Evolutionary conservation across 2,797 vertebrate genomes (phyloP).

Genomic region (Cyclopterus lumpus): DNA sequence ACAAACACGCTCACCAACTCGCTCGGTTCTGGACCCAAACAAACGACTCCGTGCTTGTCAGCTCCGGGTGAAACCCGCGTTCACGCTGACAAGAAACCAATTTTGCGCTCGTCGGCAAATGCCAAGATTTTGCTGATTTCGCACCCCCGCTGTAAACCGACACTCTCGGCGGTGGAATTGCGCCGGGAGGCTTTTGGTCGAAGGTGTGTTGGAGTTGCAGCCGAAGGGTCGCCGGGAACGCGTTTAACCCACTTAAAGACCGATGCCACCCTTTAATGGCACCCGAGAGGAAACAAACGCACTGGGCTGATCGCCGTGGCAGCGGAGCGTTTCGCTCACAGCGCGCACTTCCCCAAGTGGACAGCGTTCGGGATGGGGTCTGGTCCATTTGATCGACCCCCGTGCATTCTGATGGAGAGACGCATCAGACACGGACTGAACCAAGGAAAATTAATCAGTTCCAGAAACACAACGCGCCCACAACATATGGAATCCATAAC

Average conservation of each 20-base stretch:
- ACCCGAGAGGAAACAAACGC: slow-evolving; percentile 35
- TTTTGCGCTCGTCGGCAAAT: slow-evolving; percentile 21
- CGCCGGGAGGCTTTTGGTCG: neutral
- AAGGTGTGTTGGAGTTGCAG: slow-evolving; percentile 22
- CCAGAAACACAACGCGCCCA: neutral
- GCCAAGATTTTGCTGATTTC: slow-evolving; percentile 15
- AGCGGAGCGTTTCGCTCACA: slow-evolving; percentile 12
- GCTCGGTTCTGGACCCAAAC: slow-evolving; percentile 16
- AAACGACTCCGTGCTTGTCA: slow-evolving; percentile 35
- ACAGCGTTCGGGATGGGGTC: neutral
- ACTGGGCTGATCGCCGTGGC: slow-evolving; percentile 9
- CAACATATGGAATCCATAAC: neutral
- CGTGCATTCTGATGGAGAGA: neutral
- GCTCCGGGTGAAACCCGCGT: slow-evolving; percentile 21
- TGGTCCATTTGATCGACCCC: neutral
- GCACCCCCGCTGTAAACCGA: slow-evolving; percentile 9
- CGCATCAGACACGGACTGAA: neutral
- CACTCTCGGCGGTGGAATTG: neutral
- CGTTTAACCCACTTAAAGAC: slow-evolving; percentile 61
- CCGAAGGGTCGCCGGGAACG: slow-evolving; percentile 40
- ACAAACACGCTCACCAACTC: slow-evolving; percentile 3
- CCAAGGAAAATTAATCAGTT: neutral
- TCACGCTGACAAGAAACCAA: slow-evolving; percentile 26
- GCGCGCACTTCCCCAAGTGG: neutral
- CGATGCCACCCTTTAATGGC: slow-evolving; percentile 49